Evolutionary conservation across 2,797 vertebrate genomes (phyloP), one percentile per base, ranked within the genome.

Genomic region (Phataginus tetradactyla): DNA sequence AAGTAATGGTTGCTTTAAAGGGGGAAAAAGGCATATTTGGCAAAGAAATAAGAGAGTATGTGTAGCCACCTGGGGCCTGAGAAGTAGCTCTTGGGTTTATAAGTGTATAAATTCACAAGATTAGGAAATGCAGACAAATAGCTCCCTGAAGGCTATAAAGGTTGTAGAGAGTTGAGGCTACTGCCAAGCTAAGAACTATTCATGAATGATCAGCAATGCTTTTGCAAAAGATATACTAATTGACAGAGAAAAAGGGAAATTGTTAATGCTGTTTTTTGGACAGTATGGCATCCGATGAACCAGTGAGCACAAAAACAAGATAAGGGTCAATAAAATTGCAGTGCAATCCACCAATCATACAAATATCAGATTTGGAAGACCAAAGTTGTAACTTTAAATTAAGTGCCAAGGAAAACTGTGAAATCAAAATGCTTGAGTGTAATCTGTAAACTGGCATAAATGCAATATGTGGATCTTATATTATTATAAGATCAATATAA

Each of bases 291-390:
- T 64, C 12, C 57, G 53, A 90, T 34, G 34, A 57, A 49, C 4
- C 25, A 74, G 12, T 85, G 29, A 91, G 7, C 51, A 72, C 45
- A 66, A 39, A 85, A 88, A 37, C 32, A 95, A 95, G 63, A 45
- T 34, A 92, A 97, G 94, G 37, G 57, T 78, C 66, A 96, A 53
- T 69, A 69, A 95, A 80, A 91, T 51, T 71, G 4, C 23, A 88
- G 17, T 84, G 18, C 7, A 80, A 55, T 39, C 45, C 45, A 21
- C 80, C 63, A 86, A 51, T 90, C 42, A 53, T 45, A 90, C 18
- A 91, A 85, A 91, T 88, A 55, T 71, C 51, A 74, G 55, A 72
- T 93, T 85, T 79, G 75, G 66, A 96, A 84, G 21, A 55, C 34
- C 14, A 42, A 7, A 77, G 53, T 34, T 75, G 13, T 85, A 77